Evolutionary conservation across 2,888 invertebrate species (phyloP).

Genomic region (Spicauda simplicius): DNA sequence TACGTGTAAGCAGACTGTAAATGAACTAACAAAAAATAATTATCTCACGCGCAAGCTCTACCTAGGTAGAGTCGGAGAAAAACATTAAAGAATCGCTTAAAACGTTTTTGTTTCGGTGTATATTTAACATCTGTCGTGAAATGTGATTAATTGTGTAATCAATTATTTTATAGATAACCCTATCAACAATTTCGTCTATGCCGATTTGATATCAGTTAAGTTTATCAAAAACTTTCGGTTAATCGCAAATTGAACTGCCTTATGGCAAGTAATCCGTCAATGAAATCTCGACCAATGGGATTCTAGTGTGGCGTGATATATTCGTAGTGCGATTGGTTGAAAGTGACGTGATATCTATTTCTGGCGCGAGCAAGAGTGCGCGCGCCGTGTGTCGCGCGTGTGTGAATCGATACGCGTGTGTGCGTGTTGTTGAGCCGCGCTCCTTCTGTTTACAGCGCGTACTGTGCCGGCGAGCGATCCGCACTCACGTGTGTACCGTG

Average conservation of each 20-base stretch:
- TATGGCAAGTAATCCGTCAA: conserved; percentile 75
- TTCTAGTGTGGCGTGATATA: conserved; percentile 64
- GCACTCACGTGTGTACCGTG: conserved; percentile 81
- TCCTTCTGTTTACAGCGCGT: conserved; percentile 84
- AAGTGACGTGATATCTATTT: conserved; percentile 78
- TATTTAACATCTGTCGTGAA: conserved; percentile 21
- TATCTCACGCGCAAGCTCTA: conserved; percentile 30
- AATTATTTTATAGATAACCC: conserved; percentile 50
- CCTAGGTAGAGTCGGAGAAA: conserved; percentile 18
- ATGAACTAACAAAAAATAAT: conserved; percentile 24
- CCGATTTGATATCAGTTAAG: conserved; percentile 74
- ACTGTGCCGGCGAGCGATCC: conserved; percentile 86
- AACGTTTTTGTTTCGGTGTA: conserved; percentile 8
- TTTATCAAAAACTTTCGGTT: conserved; percentile 81
- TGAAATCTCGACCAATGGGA: conserved; percentile 70
- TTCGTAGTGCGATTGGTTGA: conserved; percentile 61
- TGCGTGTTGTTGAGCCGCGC: conserved; percentile 75
- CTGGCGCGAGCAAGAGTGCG: conserved; percentile 66
- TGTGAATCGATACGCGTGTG: conserved; percentile 60
- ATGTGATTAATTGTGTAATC: conserved; percentile 33
- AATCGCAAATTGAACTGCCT: conserved; percentile 79
- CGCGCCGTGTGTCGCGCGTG: conserved; percentile 59
- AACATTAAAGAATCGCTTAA: conserved; percentile 12
- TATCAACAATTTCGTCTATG: conserved; percentile 59
- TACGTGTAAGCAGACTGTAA: conserved; percentile 22